Conservation (phyloP, 2,888 invertebrate species). For the Ephialtes manifestator region DNA sequence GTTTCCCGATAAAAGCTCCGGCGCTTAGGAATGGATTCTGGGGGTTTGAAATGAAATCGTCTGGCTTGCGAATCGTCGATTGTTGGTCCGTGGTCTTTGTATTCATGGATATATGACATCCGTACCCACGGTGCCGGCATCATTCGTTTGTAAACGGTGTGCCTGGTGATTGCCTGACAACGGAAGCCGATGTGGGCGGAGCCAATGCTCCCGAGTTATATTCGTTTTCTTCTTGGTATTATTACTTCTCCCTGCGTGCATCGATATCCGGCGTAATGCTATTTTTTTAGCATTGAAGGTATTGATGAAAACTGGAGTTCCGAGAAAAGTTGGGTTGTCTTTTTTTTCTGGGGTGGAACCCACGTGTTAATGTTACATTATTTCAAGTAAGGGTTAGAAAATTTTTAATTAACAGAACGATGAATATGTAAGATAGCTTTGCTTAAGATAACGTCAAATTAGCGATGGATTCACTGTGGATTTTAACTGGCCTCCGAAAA, state of each 20-base stretch:
- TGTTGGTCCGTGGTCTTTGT: conserved; percentile 39
- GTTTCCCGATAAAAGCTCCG: conserved; percentile 18
- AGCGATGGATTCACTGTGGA: no score
- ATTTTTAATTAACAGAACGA: no score
- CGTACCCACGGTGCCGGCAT: conserved; percentile 65
- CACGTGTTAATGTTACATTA: no score
- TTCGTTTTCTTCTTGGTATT: conserved; percentile 55
- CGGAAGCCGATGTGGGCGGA: conserved; percentile 79
- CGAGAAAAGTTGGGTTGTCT: neutral
- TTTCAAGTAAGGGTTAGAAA: no score
- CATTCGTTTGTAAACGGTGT: conserved; percentile 54
- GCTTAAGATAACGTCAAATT: no score
- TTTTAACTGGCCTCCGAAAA: no score
- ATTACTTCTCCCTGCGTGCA: conserved; percentile 41
- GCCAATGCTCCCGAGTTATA: conserved; percentile 69
- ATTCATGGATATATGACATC: conserved; percentile 32
- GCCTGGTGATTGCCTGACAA: conserved; percentile 79
- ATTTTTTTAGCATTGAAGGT: neutral
- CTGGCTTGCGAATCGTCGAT: conserved; percentile 60
- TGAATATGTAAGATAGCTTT: no score
- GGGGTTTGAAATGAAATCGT: conserved; percentile 56
- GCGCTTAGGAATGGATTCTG: conserved; percentile 10
- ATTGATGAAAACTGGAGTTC: neutral
- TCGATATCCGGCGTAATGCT: conserved; percentile 26
- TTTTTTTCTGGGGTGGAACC: neutral